Conservation (phyloP, 2,797 vertebrate species). For the Eurystomus glaucurus region DNA sequence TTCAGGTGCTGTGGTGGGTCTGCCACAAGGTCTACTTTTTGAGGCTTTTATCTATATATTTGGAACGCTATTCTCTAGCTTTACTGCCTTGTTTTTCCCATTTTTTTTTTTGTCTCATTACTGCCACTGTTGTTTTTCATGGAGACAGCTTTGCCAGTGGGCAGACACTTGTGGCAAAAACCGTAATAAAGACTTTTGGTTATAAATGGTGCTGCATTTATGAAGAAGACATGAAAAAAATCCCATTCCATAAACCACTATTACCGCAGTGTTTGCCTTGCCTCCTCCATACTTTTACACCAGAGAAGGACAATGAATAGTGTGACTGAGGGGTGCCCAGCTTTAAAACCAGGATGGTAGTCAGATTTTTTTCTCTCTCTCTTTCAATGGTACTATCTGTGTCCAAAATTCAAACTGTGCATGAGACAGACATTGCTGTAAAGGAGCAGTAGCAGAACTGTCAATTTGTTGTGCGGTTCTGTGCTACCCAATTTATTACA, state of each 20-base stretch:
- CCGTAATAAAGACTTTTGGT: not conserved
- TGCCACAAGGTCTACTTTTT: not conserved
- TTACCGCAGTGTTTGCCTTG: not conserved
- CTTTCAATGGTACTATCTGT: not conserved
- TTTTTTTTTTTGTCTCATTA: rapidly evolving
- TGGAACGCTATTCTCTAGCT: not conserved
- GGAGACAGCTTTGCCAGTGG: not conserved
- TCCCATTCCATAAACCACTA: not conserved
- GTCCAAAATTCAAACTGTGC: not conserved
- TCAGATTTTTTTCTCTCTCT: not conserved
- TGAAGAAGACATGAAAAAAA: not conserved
- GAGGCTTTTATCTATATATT: not conserved
- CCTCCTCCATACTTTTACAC: not conserved
- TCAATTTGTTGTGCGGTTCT: not conserved
- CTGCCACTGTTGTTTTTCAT: not conserved
- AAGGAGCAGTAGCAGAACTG: not conserved
- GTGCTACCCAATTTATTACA: not conserved
- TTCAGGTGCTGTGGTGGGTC: not conserved
- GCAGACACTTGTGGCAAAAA: not conserved
- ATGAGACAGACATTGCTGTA: not conserved
- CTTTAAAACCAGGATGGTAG: not conserved
- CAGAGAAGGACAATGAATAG: not conserved
- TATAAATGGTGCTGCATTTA: not conserved
- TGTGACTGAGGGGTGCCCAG: not conserved
- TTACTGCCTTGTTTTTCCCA: not conserved